Conservation (phyloP, 2,888 invertebrate species). For the Carabus problematicus region DNA sequence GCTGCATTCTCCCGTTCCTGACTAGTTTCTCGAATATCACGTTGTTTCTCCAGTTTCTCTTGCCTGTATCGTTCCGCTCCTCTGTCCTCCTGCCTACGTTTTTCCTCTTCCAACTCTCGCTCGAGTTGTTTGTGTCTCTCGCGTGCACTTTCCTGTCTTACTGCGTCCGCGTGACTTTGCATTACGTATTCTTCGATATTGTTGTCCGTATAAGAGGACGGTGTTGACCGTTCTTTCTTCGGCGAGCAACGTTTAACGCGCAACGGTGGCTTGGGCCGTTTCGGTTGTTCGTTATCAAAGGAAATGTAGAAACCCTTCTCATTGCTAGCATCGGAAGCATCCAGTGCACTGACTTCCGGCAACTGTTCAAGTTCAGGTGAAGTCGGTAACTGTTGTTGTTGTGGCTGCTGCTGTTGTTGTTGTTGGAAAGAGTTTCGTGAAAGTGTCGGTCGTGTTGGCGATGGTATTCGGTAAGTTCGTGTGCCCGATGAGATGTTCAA, state of each 20-base stretch:
- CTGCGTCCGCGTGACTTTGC: slow-evolving; percentile 24
- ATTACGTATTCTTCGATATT: slow-evolving; percentile 28
- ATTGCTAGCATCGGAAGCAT: slow-evolving; percentile 60
- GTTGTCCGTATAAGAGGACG: slow-evolving; percentile 11
- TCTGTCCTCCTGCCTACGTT: slow-evolving; percentile 55
- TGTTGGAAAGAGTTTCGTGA: slow-evolving; percentile 76
- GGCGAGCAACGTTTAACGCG: slow-evolving; percentile 77
- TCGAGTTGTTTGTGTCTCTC: slow-evolving; percentile 57
- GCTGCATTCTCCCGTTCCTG: slow-evolving; percentile 61
- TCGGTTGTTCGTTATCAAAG: slow-evolving; percentile 88
- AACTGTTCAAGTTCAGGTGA: slow-evolving; percentile 52
- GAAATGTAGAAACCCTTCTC: slow-evolving; percentile 94
- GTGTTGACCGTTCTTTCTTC: slow-evolving; percentile 68
- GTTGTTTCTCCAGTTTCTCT: slow-evolving; percentile 54
- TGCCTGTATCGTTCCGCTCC: slow-evolving; percentile 55
- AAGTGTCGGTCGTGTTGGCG: slow-evolving; percentile 79
- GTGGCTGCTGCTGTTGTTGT: slow-evolving; percentile 53
- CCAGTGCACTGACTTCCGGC: slow-evolving; percentile 60
- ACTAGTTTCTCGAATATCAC: slow-evolving; percentile 58
- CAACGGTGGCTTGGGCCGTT: slow-evolving; percentile 87
- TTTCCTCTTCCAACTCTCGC: slow-evolving; percentile 60
- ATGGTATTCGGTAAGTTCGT: slow-evolving; percentile 87
- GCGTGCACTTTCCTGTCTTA: slow-evolving; percentile 24
- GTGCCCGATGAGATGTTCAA: slow-evolving; percentile 88
- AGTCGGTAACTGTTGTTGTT: slow-evolving; percentile 56